Evolutionary conservation across 2,888 invertebrate species (phyloP), one percentile per base, ranked within the genome.

Genomic region (Nomada flava): DNA sequence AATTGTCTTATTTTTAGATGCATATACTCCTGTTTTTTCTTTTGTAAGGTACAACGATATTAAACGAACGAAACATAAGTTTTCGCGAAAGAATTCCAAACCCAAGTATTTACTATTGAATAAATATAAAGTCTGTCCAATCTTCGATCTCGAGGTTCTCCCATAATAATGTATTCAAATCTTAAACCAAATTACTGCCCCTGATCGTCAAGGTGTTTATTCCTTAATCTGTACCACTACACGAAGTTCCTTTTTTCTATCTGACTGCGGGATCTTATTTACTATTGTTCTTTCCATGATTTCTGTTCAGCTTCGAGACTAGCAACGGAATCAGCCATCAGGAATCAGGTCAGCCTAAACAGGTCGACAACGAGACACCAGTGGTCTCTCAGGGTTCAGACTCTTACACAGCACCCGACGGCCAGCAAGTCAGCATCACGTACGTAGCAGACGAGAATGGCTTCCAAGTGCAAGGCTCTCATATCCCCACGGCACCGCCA

Each of bases 241-340:
- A 7, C 7, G 29, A 29, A 7, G 36, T 36, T 36, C 7, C 47
- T 20, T 29, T 29, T 9, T 18, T 18, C n/a, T 23, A 0, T 52
- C 52, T 1, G 13, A n/a, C 52, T 15, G n/a, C 13, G n/a, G 52
- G n/a, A 52, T n/a, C n/a, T n/a, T 23, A 20, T n/a, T 23, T 9
- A 10, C 11, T 2, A 67, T 13, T n/a, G 29, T 7, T 44, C 11
- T 69, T 52, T 20, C 1, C 60, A 5, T 4, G 11, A 55, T 57
- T 20, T 18, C 52, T 50, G 1, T 44, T 55, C 60, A 94, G 94
- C 83, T 94, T 94, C 86, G 94, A 94, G 88, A 94, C 94, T 79
- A 94, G 93, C 87, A 94, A 94, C 76, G 94, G 94, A n/a, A 94
- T 94, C 76, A 92, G 92, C 76, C 94, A 94, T 72, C 93, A 94